Conservation (phyloP, 53 echinoderm and acorn worm genomes). For the Mesocentrotus franciscanus region DNA sequence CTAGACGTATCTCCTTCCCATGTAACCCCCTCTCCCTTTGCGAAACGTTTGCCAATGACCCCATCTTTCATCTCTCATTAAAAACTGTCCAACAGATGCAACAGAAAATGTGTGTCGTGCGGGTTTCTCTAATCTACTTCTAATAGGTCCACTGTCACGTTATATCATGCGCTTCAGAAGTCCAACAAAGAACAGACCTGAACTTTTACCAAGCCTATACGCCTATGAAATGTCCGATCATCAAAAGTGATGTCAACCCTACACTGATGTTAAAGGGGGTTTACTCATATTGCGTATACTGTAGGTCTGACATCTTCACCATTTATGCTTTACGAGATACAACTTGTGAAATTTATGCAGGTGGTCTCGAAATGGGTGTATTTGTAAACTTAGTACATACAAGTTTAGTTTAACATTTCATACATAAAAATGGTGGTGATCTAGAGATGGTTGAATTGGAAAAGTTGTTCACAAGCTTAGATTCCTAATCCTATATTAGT, state of each 20-base stretch:
- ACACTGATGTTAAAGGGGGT: no score
- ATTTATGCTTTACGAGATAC: no score
- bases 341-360: background rate
- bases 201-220: background rate
- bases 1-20: no score
- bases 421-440: no score
- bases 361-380: background rate
- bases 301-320: no score
- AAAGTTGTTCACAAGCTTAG: no score
- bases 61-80: constrained; percentile 5
- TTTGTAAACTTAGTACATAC: background rate
- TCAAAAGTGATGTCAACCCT: no score
- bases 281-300: no score
- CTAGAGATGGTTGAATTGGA: no score
- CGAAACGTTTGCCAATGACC: background rate
- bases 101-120: background rate
- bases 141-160: constrained; percentile 9
- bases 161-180: background rate
- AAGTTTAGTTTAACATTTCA: no score
- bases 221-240: no score
- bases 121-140: background rate
- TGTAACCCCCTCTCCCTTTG: background rate
- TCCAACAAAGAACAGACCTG: constrained; percentile 17
- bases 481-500: no score
- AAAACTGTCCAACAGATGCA: background rate